A percentile compares a stretch with the other conserved stretches of the same genome.
Conservation (phyloP, 23 tunicate genomes). For the Trididemnum nubilum region DNA sequence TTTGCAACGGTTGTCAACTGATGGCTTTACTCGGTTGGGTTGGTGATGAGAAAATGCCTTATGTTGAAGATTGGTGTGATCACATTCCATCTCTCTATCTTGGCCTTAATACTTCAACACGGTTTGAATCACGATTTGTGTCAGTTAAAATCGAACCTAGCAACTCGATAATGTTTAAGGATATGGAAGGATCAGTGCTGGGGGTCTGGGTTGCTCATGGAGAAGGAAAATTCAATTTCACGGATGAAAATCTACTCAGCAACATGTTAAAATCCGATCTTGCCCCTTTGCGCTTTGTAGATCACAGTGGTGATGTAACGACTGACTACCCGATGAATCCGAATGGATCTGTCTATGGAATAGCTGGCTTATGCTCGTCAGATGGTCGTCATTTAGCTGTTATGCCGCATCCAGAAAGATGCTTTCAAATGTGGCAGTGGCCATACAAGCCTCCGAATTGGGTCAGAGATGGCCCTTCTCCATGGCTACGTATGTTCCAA, state of each 20-base stretch:
- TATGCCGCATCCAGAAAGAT: constrained; percentile 93
- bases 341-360: constrained; percentile 74
- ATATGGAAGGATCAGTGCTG: constrained; percentile 57
- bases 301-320: constrained; percentile 57
- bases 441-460: constrained; percentile 70
- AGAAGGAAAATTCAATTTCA: constrained; percentile 67
- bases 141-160: constrained; percentile 45
- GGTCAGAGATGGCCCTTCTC: constrained; percentile 31
- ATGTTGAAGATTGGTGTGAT: constrained; percentile 7
- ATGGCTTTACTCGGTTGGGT: constrained; percentile 95
- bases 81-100: constrained; percentile 15
- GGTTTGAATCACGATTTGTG: constrained; percentile 79
- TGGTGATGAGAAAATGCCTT: constrained; percentile 31
- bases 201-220: constrained; percentile 96
- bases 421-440: constrained; percentile 78
- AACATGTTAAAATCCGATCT: neutral
- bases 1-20: constrained; percentile 93
- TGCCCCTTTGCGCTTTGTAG: constrained; percentile 61
- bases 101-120: constrained; percentile 52
- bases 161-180: constrained; percentile 50
- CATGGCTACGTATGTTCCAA: constrained; percentile 79
- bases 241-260: constrained; percentile 10
- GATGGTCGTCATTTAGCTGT: constrained; percentile 90
- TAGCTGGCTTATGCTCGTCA: constrained; percentile 82
- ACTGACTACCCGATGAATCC: constrained; percentile 76